Base-by-base conservation (phyloP, 1,140 invertebrate genomes). In the Procambarus virginalis region DNA sequence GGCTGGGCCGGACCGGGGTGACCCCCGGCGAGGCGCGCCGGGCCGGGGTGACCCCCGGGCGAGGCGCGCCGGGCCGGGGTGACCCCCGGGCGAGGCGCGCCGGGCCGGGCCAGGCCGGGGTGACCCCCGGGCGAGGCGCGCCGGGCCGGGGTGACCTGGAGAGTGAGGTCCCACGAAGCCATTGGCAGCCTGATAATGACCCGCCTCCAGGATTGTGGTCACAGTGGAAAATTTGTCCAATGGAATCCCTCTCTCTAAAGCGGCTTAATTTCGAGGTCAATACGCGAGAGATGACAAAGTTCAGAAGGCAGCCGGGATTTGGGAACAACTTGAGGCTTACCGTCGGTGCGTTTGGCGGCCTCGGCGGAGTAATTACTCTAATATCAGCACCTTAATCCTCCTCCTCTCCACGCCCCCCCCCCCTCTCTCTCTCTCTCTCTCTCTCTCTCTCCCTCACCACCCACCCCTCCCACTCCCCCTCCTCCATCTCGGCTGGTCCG, bases 141-240 rank as follows among this genome's bases (percentile, higher is more conserved):
- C 34, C 34, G 34, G 34, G 34, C 34, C 34, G 34, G 34, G 34
- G 1, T 58, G 60, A 64, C 17, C 60, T 64, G 12, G 10, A 12
- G 12, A 64, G 60, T 20, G 60, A 64, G 60, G 60, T 64, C 60
- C 4, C 55, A 58, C 34, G 34, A 34, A 58, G 55, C 6, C 55
- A 8, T 9, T 58, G 55, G 55, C 2, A 12, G 12, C 55, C 55
- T 58, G 55, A 64, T 55, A 55, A 64, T 34, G 60, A 12, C 20
- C 60, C 1, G 60, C 20, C 60, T 64, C 20, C 60, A 17, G 60
- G 60, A 64, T 64, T 64, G 60, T 64, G 60, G 20, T 64, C 68
- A 73, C n/a, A n/a, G 49, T 80, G 78, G 78, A 80, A 80, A 80
- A 80, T 80, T n/a, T 80, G 49, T 22, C 78, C 78, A 80, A n/a